phyloP scores from a whole-genome alignment of 2,797 vertebrate species.

The Jordanella pulchra region DNA sequence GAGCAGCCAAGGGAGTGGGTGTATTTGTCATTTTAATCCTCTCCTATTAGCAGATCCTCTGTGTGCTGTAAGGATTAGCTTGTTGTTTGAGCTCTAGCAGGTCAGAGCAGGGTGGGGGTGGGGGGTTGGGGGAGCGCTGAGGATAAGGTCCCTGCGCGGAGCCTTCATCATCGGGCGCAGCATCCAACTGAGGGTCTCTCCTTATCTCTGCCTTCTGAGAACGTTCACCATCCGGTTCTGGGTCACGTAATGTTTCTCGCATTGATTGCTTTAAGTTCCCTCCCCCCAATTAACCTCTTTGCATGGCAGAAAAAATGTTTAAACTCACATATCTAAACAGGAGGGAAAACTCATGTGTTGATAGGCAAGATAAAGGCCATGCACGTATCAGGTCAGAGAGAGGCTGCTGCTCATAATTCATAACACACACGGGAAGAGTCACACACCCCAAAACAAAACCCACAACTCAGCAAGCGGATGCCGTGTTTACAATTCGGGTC shows the following conservation, averaged over 20 bases:
- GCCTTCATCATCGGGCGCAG: conserved; percentile 25
- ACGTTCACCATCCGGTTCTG: conserved; percentile 2
- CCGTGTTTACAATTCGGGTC: conserved; percentile 75
- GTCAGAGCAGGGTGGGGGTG: conserved; percentile 45
- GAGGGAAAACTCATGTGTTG: conserved; percentile 59
- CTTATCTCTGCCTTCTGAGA: conserved; percentile 13
- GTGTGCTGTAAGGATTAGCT: conserved; percentile 69
- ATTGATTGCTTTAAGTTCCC: conserved; percentile 66
- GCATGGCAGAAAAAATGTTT: conserved; percentile 19
- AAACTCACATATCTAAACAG: conserved; percentile 9
- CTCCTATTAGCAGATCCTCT: conserved; percentile 63
- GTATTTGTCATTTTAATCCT: conserved; percentile 60
- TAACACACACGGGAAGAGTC: conserved; percentile 28
- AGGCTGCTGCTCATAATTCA: conserved; percentile 68
- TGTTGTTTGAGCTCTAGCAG: conserved; percentile 61
- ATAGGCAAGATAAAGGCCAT: conserved; percentile 65
- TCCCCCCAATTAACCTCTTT: conserved; percentile 76
- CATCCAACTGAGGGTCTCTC: conserved; percentile 4
- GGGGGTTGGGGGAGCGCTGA: conserved; percentile 10
- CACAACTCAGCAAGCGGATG: conserved; percentile 56
- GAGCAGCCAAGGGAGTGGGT: conserved; percentile 41
- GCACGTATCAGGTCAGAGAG: conserved; percentile 57
- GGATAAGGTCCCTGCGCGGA: conserved; percentile 26
- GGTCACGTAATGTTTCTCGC: conserved; percentile 44
- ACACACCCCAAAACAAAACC: conserved; percentile 30